A percentile compares a stretch with the other conserved stretches of the same genome.
phyloP scores from a whole-genome alignment of 1,140 invertebrate species.

The Leptestheria dahalacensis region DNA sequence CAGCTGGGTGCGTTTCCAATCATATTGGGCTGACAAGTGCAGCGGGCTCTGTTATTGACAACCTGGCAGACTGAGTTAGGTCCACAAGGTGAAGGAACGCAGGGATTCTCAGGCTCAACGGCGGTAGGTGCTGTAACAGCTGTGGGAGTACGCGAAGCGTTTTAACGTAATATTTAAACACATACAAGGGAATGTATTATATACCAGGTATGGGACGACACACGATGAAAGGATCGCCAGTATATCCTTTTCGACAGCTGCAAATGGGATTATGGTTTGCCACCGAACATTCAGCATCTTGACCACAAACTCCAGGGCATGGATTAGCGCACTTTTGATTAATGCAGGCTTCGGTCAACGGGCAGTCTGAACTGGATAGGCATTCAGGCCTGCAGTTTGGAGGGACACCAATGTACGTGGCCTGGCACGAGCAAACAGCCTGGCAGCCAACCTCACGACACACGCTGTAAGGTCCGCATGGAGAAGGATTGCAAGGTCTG shows the following conservation, averaged over 20 bases:
- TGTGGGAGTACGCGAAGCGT: too few species aligned
- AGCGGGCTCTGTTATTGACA: slow-evolving; percentile 14
- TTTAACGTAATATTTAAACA: too few species aligned
- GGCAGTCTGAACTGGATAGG: slow-evolving; percentile 59
- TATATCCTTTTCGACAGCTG: slow-evolving; percentile 54
- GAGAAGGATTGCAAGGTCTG: slow-evolving; percentile 47
- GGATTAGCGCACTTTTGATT: slow-evolving; percentile 65
- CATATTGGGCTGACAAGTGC: slow-evolving; percentile 24
- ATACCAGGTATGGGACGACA: slow-evolving; percentile 36
- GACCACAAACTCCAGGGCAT: slow-evolving; percentile 63
- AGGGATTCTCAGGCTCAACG: too few species aligned
- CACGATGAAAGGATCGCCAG: slow-evolving; percentile 60
- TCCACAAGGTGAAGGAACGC: slow-evolving; percentile 56
- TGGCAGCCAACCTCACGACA: slow-evolving; percentile 75
- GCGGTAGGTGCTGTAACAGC: too few species aligned
- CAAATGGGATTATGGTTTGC: slow-evolving; percentile 54
- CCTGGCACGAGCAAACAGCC: slow-evolving; percentile 63
- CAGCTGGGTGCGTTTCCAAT: slow-evolving; percentile 38
- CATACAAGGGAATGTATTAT: too few species aligned
- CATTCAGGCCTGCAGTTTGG: slow-evolving; percentile 48
- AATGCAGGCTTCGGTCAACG: slow-evolving; percentile 59
- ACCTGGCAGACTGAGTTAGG: slow-evolving; percentile 62
- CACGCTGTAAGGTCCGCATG: slow-evolving; percentile 72
- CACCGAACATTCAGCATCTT: slow-evolving; percentile 61
- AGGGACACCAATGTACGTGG: slow-evolving; percentile 61